phyloP scores from a whole-genome alignment of 2,113 vertebrate genomes.

The Buteo buteo region DNA sequence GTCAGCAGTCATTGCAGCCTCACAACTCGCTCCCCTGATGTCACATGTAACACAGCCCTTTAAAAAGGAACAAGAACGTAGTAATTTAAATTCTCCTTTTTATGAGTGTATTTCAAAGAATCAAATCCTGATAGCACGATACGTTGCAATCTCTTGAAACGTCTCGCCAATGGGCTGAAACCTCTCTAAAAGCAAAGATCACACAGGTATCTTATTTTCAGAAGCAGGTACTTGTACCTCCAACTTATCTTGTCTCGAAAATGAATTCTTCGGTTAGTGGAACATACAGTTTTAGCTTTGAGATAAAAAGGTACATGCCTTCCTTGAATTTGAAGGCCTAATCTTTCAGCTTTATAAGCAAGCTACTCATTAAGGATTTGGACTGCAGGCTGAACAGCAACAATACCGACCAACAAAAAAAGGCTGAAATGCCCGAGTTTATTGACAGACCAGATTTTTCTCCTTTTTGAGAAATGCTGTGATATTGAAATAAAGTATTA shows the following conservation, averaged over 20 bases:
- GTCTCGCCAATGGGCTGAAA: background rate
- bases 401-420: background rate
- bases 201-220: background rate
- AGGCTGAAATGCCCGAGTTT: rapidly evolving
- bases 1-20: background rate
- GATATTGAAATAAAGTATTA: background rate
- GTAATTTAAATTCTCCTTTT: background rate
- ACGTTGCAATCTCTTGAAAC: background rate
- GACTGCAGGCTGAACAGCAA: background rate
- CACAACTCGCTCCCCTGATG: background rate
- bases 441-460: background rate
- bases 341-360: background rate
- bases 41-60: slow-evolving; percentile 50
- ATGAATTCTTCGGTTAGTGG: background rate
- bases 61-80: background rate
- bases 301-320: background rate
- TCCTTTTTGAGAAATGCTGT: background rate
- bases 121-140: background rate
- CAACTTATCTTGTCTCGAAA: background rate
- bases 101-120: background rate
- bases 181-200: background rate
- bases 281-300: background rate
- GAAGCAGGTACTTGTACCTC: background rate
- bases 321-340: background rate
- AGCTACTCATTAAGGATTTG: background rate